Evolutionary conservation across 2,113 vertebrate genomes (phyloP), one percentile per base, ranked within the genome.

Genomic region (Corapipo altera): DNA sequence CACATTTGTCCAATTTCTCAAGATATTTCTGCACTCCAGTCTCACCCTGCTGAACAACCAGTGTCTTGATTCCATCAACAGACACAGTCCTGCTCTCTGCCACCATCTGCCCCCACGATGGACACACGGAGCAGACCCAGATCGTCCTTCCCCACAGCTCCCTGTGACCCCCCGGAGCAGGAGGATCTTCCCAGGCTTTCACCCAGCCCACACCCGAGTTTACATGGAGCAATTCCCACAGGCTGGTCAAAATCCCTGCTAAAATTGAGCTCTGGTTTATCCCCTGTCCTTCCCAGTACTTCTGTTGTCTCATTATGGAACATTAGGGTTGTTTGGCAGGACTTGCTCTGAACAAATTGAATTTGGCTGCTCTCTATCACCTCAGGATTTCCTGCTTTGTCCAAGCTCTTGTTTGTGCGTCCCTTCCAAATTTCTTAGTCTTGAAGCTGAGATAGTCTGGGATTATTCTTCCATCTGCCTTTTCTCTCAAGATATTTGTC

Each of bases 81-180:
- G 8, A 32, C 15, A 3, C 11, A 5, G 24, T 4, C 24, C 3
- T 28, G 43, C 15, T 48, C 5, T 19, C 32, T 19, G 4, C 24
- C 24, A 1, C 16, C 11, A 7, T 1, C 30, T 27, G 6, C 58
- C 8, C 24, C 12, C 2, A 2, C 22, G 41, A 1, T 7, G 13
- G 74, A 1, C 17, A 8, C 12, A 3, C 2, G 15, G 67, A 21
- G 39, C 55, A 24, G 43, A 43, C 12, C 28, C 4, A 0, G 15
- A 13, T 35, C 11, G 33, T 37, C 21, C 14, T 14, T 7, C 39
- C 55, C 69, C 75, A 26, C 46, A 12, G 0, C 7, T 20, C 5
- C 3, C 7, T 2, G 3, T 27, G 75, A 7, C 14, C 12, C 4
- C 32, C 46, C 21, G 5, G 0, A 6, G 14, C n/a, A 30, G 39